Conservation (phyloP, 2,797 vertebrate genomes). For the Danio jaintianensis region DNA sequence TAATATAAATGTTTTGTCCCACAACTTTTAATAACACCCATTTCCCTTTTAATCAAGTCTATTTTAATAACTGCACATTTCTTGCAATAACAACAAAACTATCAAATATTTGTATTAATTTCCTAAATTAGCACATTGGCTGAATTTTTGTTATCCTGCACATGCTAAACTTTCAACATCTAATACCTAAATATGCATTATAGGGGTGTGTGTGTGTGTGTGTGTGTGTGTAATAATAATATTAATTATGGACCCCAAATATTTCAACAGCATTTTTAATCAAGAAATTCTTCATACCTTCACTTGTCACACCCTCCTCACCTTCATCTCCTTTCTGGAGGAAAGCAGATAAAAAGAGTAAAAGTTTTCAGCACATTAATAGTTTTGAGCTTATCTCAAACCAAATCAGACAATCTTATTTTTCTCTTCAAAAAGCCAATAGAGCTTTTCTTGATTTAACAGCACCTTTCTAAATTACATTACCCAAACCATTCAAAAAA, state of each 20-base stretch:
- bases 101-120: too few species aligned
- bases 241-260: neutral
- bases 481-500: conserved; percentile 29
- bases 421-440: neutral
- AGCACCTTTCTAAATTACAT: neutral
- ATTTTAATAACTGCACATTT: too few species aligned
- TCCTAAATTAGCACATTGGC: too few species aligned
- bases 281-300: conserved; percentile 80
- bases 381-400: neutral
- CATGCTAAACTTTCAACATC: too few species aligned
- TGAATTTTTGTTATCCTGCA: too few species aligned
- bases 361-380: neutral
- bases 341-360: conserved; percentile 27
- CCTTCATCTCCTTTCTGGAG: conserved; percentile 90
- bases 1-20: too few species aligned
- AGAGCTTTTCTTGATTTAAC: neutral
- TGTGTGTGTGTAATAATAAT: too few species aligned
- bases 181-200: too few species aligned
- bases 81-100: too few species aligned
- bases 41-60: too few species aligned
- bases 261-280: neutral
- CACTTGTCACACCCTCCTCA: conserved; percentile 97
- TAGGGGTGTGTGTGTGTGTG: too few species aligned
- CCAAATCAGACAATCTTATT: neutral
- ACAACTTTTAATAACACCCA: too few species aligned